phyloP scores from a whole-genome alignment of 2,888 invertebrate genomes.

The Sphaerophoria rueppellii region DNA sequence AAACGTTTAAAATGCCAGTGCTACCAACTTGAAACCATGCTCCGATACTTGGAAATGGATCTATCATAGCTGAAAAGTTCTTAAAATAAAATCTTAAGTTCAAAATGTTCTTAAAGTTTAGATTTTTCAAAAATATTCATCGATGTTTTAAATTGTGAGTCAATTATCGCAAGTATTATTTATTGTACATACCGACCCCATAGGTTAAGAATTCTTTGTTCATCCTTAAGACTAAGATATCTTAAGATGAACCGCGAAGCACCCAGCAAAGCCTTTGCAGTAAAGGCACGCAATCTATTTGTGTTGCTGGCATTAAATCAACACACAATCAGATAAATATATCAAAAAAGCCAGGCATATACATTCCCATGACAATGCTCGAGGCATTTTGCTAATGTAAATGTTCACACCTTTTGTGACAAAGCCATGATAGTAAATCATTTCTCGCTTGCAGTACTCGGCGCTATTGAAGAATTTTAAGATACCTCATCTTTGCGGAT shows the following conservation, averaged over 20 bases:
- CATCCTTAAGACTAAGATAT: background rate
- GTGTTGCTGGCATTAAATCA: conserved; percentile 28
- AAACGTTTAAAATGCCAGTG: no score
- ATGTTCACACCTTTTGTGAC: conserved; percentile 47
- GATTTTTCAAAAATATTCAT: no score
- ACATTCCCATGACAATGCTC: conserved; percentile 21
- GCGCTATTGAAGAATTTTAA: background rate
- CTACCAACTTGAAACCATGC: no score
- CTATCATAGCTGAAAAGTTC: no score
- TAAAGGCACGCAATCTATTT: background rate
- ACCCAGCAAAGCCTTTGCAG: background rate
- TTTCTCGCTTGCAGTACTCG: conserved; percentile 1
- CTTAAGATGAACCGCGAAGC: background rate
- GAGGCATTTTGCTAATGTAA: conserved; percentile 25
- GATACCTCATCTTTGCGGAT: conserved; percentile 4
- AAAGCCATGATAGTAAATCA: background rate
- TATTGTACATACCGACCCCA: no score
- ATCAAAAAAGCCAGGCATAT: conserved; percentile 16
- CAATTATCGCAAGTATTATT: no score
- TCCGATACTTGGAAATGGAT: no score
- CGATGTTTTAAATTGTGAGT: no score
- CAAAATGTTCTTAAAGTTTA: no score
- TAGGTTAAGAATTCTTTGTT: no score
- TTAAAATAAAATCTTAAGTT: no score
- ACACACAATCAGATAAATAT: conserved; percentile 33